These are phyloP conservation scores for Brachionus paranguensis DNA, from an alignment of 1,140 invertebrate species.

Conservation along the genomic window DNA sequence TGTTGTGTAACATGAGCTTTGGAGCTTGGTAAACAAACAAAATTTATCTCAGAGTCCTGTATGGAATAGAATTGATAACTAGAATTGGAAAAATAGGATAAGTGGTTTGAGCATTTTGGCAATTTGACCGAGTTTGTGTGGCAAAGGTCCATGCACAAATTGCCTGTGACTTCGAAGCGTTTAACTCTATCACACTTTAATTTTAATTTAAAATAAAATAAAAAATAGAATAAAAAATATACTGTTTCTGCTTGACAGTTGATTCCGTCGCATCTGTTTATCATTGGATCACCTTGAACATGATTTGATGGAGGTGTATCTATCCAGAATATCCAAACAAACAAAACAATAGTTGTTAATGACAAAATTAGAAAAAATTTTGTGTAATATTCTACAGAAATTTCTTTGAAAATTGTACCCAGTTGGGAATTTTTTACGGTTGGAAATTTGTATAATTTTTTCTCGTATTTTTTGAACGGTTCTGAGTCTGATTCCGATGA, in stretches of 20 bases:
- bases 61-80: not conserved
- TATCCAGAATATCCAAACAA: not conserved
- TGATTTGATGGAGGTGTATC: not conserved
- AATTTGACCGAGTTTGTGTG: not conserved
- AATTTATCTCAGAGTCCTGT: not conserved
- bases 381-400: not conserved
- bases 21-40: not conserved
- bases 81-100: conserved; percentile 1
- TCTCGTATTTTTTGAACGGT: not conserved
- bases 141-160: conserved; percentile 21
- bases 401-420: not conserved
- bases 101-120: conserved; percentile 9
- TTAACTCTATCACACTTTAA: not conserved
- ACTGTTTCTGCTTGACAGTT: not conserved
- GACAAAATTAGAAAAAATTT: not conserved
- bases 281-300: too few species aligned
- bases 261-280: not conserved
- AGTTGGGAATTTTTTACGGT: not conserved
- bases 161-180: not conserved
- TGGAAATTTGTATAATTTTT: not conserved
- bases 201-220: not conserved
- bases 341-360: not conserved
- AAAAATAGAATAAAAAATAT: not conserved
- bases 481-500: not conserved
- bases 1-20: not conserved